A percentile compares a stretch with the other conserved stretches of the same genome.
Evolutionary conservation across 1,140 invertebrate genomes (phyloP).

Genomic region (Sycobia sp.): DNA sequence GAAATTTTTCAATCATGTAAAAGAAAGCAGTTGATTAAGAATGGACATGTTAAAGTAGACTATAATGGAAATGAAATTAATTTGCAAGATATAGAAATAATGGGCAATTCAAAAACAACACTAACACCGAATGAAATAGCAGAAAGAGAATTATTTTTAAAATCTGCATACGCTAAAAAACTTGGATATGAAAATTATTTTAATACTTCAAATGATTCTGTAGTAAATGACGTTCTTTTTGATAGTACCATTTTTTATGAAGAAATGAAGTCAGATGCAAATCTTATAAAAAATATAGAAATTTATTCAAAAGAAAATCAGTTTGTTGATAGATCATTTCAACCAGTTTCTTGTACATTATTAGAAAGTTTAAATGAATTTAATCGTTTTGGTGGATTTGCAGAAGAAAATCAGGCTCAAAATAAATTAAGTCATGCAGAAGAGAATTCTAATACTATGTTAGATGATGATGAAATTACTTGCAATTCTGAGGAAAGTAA

Average conservation of each 20-base stretch:
- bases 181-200: slow-evolving; percentile 27
- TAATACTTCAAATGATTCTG: slow-evolving; percentile 30
- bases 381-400: slow-evolving; percentile 28
- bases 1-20: slow-evolving; percentile 8
- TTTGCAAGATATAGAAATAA: slow-evolving; percentile 13
- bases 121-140: slow-evolving; percentile 19
- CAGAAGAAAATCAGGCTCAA: slow-evolving; percentile 9
- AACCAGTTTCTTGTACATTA: slow-evolving; percentile 22
- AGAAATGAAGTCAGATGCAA: slow-evolving; percentile 18
- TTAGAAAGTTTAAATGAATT: slow-evolving; percentile 32
- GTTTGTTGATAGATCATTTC: slow-evolving; percentile 2
- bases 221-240: slow-evolving; percentile 29
- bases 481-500: not conserved
- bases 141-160: slow-evolving; percentile 22
- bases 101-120: not conserved
- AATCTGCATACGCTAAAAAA: slow-evolving; percentile 25
- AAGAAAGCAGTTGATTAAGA: not conserved
- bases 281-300: not conserved
- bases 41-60: slow-evolving; percentile 2
- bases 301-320: not conserved
- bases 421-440: not conserved
- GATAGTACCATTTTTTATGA: slow-evolving; percentile 3
- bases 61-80: slow-evolving; percentile 27
- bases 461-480: not conserved
- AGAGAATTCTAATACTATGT: not conserved